Percentiles rank a stretch among this genome's conserved stretches.
Conservation (phyloP, 2,888 invertebrate species). For the Nymphalis urticae region DNA sequence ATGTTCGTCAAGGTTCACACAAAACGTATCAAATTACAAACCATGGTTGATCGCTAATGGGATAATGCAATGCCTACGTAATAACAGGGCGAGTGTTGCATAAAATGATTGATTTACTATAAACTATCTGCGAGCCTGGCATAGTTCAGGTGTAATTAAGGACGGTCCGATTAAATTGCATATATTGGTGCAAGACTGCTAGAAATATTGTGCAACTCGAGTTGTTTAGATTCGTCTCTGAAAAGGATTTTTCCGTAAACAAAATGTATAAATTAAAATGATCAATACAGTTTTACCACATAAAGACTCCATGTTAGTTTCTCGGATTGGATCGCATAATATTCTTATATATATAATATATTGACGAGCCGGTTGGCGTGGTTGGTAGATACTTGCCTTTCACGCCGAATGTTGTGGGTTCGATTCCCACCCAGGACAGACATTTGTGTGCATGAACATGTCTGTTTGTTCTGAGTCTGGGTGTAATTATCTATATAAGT, state of each 20-base stretch:
- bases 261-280: no score
- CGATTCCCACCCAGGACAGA: no score
- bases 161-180: constrained; percentile 9
- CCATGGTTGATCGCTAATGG: constrained; percentile 36
- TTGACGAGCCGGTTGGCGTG: no score
- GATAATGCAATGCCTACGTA: constrained; percentile 23
- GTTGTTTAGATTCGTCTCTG: neutral
- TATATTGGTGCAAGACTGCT: neutral
- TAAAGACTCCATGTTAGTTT: no score
- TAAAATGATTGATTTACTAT: constrained; percentile 42
- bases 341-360: no score
- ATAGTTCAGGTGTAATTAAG: constrained; percentile 27
- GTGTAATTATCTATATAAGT: no score
- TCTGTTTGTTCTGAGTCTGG: no score
- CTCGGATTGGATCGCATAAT: no score
- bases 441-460: no score
- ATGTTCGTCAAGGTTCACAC: constrained; percentile 30
- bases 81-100: constrained; percentile 29
- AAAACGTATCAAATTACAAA: constrained; percentile 32
- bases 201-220: neutral
- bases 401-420: no score
- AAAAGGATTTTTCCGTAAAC: neutral
- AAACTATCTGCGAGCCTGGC: constrained; percentile 25
- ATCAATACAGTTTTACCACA: no score
- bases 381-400: no score